A percentile compares a stretch with the other conserved stretches of the same genome.
These are phyloP conservation scores for Elegia similella DNA, from an alignment of 2,888 invertebrate species.

Conservation along the genomic window DNA sequence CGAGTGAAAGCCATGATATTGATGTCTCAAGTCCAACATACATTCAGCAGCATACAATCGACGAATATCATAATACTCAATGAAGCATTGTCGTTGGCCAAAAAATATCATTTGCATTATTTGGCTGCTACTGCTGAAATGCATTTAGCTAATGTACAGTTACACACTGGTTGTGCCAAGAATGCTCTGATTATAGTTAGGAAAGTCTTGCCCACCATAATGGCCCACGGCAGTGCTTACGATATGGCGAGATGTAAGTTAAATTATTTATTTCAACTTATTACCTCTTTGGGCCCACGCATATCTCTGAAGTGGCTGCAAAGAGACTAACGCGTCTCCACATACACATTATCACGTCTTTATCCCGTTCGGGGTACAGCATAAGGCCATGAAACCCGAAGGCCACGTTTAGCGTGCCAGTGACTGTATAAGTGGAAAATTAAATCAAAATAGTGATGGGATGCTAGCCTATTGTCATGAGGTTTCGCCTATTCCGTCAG, in stretches of 20 bases:
- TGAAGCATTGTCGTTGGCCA: slow-evolving; percentile 88
- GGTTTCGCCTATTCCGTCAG: no score
- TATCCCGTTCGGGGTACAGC: no score
- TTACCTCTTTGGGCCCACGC: no score
- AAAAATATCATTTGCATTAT: slow-evolving; percentile 89
- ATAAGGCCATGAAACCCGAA: no score
- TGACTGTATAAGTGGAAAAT: no score
- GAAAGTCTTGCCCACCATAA: slow-evolving; percentile 85
- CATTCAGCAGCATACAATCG: slow-evolving; percentile 80
- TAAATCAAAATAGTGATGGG: no score
- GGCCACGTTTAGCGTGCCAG: no score
- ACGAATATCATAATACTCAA: slow-evolving; percentile 82
- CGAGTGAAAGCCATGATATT: slow-evolving; percentile 86
- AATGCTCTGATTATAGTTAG: slow-evolving; percentile 88
- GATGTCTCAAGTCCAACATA: slow-evolving; percentile 84
- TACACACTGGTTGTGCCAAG: slow-evolving; percentile 88
- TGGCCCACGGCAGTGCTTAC: slow-evolving; percentile 90
- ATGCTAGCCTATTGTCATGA: no score
- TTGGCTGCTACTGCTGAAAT: slow-evolving; percentile 88
- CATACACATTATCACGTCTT: no score
- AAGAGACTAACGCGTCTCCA: no score
- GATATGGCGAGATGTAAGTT: slow-evolving; percentile 87
- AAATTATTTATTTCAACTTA: not conserved
- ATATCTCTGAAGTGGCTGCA: no score
- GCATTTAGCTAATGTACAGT: slow-evolving; percentile 89